A percentile compares a stretch with the other conserved stretches of the same genome.
Conservation (phyloP, 2,888 invertebrate species). For the Xanthorhoe designata region DNA sequence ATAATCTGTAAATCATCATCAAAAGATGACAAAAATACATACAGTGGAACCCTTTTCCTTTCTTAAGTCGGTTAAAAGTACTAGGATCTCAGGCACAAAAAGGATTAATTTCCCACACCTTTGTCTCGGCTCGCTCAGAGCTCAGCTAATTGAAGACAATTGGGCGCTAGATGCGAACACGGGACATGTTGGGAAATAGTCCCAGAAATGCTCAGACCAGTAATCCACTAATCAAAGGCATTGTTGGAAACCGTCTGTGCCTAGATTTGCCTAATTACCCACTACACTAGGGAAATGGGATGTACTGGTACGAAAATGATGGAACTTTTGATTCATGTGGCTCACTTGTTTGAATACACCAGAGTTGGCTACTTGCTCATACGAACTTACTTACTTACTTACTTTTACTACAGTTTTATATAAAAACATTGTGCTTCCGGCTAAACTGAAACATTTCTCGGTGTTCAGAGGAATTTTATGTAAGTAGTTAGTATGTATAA, state of each 20-base stretch:
- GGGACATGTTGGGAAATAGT: conserved; percentile 41
- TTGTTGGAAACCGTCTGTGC: conserved; percentile 58
- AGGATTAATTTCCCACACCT: conserved; percentile 8
- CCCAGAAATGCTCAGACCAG: conserved; percentile 48
- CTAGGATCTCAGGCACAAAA: conserved; percentile 2
- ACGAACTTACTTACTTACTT: no score
- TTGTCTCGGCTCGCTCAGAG: conserved; percentile 16
- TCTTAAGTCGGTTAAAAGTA: neutral
- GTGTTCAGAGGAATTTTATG: no score
- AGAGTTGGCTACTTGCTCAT: no score
- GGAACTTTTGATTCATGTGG: neutral
- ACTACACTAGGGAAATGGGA: conserved; percentile 48
- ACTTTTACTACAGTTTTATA: no score
- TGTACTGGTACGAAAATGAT: conserved; percentile 31
- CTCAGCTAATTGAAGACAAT: conserved; percentile 30
- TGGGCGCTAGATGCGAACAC: conserved; percentile 6
- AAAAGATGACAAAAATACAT: no score
- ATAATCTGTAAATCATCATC: no score
- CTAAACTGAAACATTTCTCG: no score
- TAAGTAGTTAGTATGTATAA: no score
- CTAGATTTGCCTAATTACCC: conserved; percentile 68
- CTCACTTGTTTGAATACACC: no score
- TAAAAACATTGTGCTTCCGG: no score
- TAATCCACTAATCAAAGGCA: conserved; percentile 68
- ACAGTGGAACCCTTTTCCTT: no score